Conservation (phyloP, 2,888 invertebrate species). For the Nineta flava region DNA sequence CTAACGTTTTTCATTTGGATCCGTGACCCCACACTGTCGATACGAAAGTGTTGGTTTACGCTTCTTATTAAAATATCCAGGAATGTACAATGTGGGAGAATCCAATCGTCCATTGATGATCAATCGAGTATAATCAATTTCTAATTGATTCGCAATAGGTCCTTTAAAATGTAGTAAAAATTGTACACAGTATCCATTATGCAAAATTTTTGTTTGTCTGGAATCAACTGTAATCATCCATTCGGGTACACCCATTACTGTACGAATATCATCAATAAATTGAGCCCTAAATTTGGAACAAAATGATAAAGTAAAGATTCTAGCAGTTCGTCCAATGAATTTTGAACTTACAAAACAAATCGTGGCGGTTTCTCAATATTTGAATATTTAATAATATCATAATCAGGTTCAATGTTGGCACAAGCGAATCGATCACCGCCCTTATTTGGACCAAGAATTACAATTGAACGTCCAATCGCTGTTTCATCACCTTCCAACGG, state of each 20-base stretch:
- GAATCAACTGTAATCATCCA: slow-evolving; percentile 82
- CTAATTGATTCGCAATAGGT: slow-evolving; percentile 61
- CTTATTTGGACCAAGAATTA: slow-evolving; percentile 62
- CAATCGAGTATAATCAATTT: slow-evolving; percentile 63
- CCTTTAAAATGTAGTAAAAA: slow-evolving; percentile 75
- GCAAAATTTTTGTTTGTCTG: slow-evolving; percentile 58
- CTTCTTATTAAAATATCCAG: slow-evolving; percentile 56
- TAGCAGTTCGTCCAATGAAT: background rate
- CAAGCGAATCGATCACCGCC: slow-evolving; percentile 65
- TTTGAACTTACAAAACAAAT: slow-evolving; percentile 55
- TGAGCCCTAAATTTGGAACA: slow-evolving; percentile 41
- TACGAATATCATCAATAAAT: slow-evolving; percentile 66
- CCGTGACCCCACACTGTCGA: slow-evolving; percentile 57
- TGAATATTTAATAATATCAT: slow-evolving; percentile 77
- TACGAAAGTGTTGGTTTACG: slow-evolving; percentile 56
- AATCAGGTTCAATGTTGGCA: slow-evolving; percentile 81
- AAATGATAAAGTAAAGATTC: slow-evolving; percentile 2
- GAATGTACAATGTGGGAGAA: slow-evolving; percentile 58
- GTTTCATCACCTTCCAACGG: slow-evolving; percentile 64
- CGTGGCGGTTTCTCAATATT: slow-evolving; percentile 75
- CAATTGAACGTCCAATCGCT: slow-evolving; percentile 72
- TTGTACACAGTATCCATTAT: slow-evolving; percentile 68
- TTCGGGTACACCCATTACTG: slow-evolving; percentile 71
- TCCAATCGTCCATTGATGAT: slow-evolving; percentile 58
- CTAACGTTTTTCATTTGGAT: slow-evolving; percentile 52